A percentile compares a stretch with the other conserved stretches of the same genome.
Evolutionary conservation across 1,140 invertebrate genomes (phyloP).

Genomic region (Formica selysi): DNA sequence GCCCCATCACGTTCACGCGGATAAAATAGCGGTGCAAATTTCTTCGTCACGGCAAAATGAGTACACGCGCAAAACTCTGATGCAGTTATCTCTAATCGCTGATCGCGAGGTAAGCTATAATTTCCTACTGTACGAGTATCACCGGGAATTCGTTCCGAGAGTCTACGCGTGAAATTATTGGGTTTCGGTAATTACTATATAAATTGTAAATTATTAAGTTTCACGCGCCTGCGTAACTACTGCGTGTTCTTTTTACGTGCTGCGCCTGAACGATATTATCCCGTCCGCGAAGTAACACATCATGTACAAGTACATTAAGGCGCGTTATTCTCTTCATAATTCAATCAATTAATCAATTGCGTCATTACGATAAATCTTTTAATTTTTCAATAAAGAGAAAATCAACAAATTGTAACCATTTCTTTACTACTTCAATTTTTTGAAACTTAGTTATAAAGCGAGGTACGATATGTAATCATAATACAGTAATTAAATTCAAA

Average conservation of each 20-base stretch:
- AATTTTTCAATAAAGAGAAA: not conserved
- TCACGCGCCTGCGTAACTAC: not conserved
- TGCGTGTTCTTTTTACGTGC: not conserved
- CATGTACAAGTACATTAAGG: constrained; percentile 41
- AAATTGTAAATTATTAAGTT: constrained; percentile 36
- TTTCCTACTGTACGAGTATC: constrained; percentile 18
- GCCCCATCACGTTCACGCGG: not conserved
- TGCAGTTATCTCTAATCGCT: constrained; percentile 29
- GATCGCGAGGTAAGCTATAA: constrained; percentile 35
- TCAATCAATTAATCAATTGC: not conserved
- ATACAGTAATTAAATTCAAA: not conserved
- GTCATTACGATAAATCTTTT: not conserved
- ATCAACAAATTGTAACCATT: not conserved
- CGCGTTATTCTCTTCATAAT: constrained; percentile 22
- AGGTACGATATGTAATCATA: not conserved
- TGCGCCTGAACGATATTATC: constrained; percentile 37
- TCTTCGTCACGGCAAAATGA: constrained; percentile 19
- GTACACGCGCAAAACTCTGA: constrained; percentile 4
- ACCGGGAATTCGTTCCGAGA: constrained; percentile 16
- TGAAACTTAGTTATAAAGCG: not conserved
- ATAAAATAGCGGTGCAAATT: constrained; percentile 31
- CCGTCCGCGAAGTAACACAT: constrained; percentile 12
- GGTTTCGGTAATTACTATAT: constrained; percentile 10
- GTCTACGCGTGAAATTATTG: constrained; percentile 16
- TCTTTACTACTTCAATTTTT: not conserved